Evolutionary conservation across 1,140 invertebrate species (phyloP).

Genomic region (Pinna nobilis): DNA sequence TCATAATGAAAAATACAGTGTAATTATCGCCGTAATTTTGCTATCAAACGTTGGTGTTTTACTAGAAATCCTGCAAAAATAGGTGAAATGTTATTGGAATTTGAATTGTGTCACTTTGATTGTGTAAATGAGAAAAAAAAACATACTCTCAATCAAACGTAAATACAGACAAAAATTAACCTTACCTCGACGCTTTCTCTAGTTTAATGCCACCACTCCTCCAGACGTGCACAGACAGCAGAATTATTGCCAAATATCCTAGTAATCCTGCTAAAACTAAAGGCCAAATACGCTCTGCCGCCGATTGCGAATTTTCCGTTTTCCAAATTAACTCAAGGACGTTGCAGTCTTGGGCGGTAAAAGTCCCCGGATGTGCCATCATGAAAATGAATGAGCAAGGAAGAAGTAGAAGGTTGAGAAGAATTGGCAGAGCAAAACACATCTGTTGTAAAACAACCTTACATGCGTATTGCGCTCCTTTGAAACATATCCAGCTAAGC

Average conservation of each 20-base stretch:
- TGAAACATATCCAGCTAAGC: constrained; percentile 2
- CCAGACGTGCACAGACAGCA: constrained; percentile 98
- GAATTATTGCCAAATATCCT: constrained; percentile 95
- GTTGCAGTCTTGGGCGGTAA: background rate
- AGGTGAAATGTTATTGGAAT: no score
- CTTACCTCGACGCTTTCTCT: constrained; percentile 5
- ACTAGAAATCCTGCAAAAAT: no score
- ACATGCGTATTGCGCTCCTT: constrained; percentile 10
- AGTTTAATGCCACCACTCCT: constrained; percentile 78
- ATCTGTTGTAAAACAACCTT: background rate
- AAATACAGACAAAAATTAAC: no score
- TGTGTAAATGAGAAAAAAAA: no score
- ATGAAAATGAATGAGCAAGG: background rate
- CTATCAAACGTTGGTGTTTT: no score
- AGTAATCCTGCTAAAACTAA: constrained; percentile 72
- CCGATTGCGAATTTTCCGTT: background rate
- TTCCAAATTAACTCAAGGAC: background rate
- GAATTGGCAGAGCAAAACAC: background rate
- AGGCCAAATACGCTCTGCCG: constrained; percentile 6
- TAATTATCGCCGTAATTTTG: no score
- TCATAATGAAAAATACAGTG: no score
- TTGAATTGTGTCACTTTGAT: no score
- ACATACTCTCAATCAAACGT: no score
- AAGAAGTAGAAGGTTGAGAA: background rate
- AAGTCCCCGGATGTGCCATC: background rate